phyloP scores from a whole-genome alignment of 2,113 vertebrate genomes.

The Rhizomys pruinosus region DNA sequence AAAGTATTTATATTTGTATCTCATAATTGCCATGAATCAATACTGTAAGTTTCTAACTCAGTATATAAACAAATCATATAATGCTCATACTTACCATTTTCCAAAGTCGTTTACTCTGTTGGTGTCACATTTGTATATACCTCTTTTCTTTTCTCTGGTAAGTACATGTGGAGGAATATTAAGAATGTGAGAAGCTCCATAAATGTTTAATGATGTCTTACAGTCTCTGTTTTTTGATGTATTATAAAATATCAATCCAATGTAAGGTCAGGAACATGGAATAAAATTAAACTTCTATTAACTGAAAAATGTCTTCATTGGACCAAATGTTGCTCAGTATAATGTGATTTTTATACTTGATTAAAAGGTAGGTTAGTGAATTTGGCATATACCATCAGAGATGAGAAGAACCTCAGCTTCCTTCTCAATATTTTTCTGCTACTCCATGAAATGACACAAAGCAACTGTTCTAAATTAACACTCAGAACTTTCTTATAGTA shows the following conservation, averaged over 20 bases:
- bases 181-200: conserved; percentile 10
- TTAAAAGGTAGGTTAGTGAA: background rate
- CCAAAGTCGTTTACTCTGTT: background rate
- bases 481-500: background rate
- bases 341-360: background rate
- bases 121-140: background rate
- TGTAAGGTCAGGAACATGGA: conserved; percentile 9
- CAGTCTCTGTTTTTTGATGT: conserved; percentile 43
- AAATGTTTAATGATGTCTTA: conserved; percentile 64
- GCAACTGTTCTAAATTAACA: no score
- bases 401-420: background rate
- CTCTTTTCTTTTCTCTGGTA: conserved; percentile 30
- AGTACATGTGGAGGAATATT: background rate
- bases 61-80: background rate
- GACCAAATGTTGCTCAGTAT: background rate
- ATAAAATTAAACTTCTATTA: conserved; percentile 54
- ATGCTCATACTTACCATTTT: background rate
- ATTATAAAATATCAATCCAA: conserved; percentile 17
- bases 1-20: background rate
- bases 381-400: background rate
- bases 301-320: conserved; percentile 47
- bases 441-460: background rate
- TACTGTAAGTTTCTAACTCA: background rate
- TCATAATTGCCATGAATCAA: background rate
- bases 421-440: background rate